Evolutionary conservation across 2,113 vertebrate genomes (phyloP), one percentile per base, ranked within the genome.

Genomic region (Sitta europaea): DNA sequence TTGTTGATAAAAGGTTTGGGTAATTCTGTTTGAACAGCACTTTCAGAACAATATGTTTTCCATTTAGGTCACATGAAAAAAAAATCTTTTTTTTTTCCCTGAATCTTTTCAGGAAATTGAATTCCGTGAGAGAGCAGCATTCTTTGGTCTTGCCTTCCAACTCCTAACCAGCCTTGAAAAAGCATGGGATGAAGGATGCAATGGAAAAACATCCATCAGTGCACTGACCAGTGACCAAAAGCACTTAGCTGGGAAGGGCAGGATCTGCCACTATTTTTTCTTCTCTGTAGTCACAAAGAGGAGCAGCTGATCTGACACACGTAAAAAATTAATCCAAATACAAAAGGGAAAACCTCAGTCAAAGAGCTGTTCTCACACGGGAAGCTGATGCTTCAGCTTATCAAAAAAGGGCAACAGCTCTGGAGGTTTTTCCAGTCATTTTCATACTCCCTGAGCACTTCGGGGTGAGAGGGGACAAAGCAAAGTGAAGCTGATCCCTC

Each of bases 41-140:
- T 97, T 97, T 97, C 82, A 88, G 87, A 95, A 95, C 97, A 97
- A 96, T 96, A 96, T 97, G 97, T 95, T 97, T 97, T 96, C 93
- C 95, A 97, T 97, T 95, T 96, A 94, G 95, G 96, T 97, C 94
- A 92, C 12, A 2, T 42, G 84, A 33, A 67, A 65, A 74, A 71
- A 54, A 86, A 38, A 50, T 45, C 18, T 43, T 19, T 40, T 11
- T 33, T 86, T 72, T 73, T 38, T 82, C n/a, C n/a, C n/a, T n/a
- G n/a, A n/a, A n/a, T 82, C 75, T 9, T 80, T 42, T 17, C 50
- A 87, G 79, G 83, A 93, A 96, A 97, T 90, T 93, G 94, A 93
- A 96, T 95, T 96, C 74, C 17, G 1, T 38, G 3, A 16, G 84
- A 72, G 50, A 84, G 58, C 59, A 43, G 90, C 61, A 21, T 92